Evolutionary conservation across 2,888 invertebrate genomes (phyloP).

Genomic region (Lymantria dispar): DNA sequence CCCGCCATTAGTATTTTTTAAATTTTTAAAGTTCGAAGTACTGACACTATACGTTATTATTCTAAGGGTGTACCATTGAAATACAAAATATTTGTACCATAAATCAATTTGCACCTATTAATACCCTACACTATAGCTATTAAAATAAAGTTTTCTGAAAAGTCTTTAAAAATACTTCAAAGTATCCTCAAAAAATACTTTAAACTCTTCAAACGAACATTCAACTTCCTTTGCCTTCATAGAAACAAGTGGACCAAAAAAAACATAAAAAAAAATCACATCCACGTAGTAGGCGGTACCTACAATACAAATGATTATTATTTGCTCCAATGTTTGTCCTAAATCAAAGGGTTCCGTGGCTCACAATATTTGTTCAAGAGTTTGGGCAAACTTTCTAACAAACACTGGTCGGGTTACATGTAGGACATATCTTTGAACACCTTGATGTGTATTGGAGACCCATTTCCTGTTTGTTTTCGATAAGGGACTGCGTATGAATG

Average conservation of each 20-base stretch:
- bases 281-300: conserved; percentile 24
- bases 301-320: conserved; percentile 38
- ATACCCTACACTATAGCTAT: too few relatives aligned
- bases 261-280: conserved; percentile 24
- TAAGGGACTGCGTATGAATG: conserved; percentile 44
- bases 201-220: background rate
- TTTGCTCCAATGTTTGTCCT: conserved; percentile 37
- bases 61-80: too few relatives aligned
- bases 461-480: conserved; percentile 54
- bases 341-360: conserved; percentile 45
- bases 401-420: conserved; percentile 41
- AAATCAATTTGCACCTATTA: too few relatives aligned
- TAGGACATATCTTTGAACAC: conserved; percentile 43
- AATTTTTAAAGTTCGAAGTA: too few relatives aligned
- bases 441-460: conserved; percentile 35
- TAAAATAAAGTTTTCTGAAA: too few relatives aligned
- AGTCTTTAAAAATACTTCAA: too few relatives aligned
- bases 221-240: conserved; percentile 9
- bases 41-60: too few relatives aligned
- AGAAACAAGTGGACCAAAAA: conserved; percentile 20
- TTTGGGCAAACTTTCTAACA: conserved; percentile 43
- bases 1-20: too few relatives aligned
- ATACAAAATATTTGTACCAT: too few relatives aligned
- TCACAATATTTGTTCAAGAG: conserved; percentile 16
- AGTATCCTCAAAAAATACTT: background rate